Conservation (phyloP, 2,888 invertebrate genomes). For the Cerastis rubricosa region DNA sequence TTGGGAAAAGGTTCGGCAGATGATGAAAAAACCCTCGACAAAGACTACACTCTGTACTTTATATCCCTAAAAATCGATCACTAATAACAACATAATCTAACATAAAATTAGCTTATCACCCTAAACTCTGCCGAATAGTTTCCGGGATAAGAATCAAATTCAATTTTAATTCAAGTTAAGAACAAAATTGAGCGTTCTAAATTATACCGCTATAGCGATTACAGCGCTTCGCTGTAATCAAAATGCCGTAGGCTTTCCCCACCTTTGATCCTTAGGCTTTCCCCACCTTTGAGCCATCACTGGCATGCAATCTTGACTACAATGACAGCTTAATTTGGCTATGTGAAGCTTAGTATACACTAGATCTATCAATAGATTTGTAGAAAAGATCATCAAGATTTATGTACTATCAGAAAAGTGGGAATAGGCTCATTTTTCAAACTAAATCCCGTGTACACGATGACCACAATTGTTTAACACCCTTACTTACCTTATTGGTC, state of each 20-base stretch:
- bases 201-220: slow-evolving; percentile 44
- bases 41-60: no score
- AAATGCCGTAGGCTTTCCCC: slow-evolving; percentile 41
- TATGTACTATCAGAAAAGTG: no score
- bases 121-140: neutral
- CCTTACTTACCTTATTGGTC: no score
- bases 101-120: neutral
- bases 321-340: slow-evolving; percentile 36
- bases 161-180: slow-evolving; percentile 27
- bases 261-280: slow-evolving; percentile 45
- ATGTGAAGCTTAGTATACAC: neutral
- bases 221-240: slow-evolving; percentile 33
- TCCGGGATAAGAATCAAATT: slow-evolving; percentile 40
- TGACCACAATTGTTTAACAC: no score
- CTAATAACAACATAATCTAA: no score
- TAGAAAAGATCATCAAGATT: neutral
- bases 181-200: slow-evolving; percentile 24
- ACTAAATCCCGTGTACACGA: no score
- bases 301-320: slow-evolving; percentile 37
- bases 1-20: no score
- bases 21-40: no score
- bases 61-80: neutral
- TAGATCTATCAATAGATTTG: neutral
- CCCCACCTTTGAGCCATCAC: slow-evolving; percentile 37
- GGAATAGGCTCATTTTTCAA: no score